Evolutionary conservation across 2,113 vertebrate genomes (phyloP), one percentile per base, ranked within the genome.

Genomic region (Leiothrix lutea): DNA sequence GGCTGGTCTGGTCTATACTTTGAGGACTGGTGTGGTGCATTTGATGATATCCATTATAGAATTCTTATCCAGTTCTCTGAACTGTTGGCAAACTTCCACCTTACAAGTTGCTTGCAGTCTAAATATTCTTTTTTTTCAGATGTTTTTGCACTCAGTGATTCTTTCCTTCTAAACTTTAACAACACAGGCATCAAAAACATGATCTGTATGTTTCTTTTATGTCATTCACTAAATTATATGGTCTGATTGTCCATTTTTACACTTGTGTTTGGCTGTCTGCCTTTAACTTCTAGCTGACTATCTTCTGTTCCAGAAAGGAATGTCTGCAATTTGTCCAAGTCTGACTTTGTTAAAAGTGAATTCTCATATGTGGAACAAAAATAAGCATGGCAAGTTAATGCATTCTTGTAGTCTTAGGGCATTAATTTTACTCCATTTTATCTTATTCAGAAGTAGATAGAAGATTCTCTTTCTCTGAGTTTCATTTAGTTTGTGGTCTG

Each of bases 251-350:
- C 64, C 60, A 33, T 88, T 90, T 97, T 96, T 93, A 84, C 53
- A 45, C 44, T 95, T 71, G 5, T 2, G 0, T 92, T 90, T 96
- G 85, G 79, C 81, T 92, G 40, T 80, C 56, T 90, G 81, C 87
- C 89, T 51, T 93, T 80, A 62, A 78, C 64, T 94, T 80, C 44
- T 88, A 88, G 31, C 65, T 95, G 80, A 26, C 53, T 38, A 11
- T 92, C 82, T 90, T 86, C 75, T 95, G 33, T 93, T 93, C 60
- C 60, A 74, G 75, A 86, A 93, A 83, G 71, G 93, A 95, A 95
- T 95, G 92, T 93, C 82, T 96, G 88, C 79, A 90, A 93, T 94
- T 94, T 96, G 75, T 90, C 75, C 72, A 94, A 88, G 74, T 83
- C 88, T 92, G 72, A 74, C 64, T 94, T 81, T 0, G 21, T 88